phyloP scores from a whole-genome alignment of 2,113 vertebrate species.

The Caretta caretta region DNA sequence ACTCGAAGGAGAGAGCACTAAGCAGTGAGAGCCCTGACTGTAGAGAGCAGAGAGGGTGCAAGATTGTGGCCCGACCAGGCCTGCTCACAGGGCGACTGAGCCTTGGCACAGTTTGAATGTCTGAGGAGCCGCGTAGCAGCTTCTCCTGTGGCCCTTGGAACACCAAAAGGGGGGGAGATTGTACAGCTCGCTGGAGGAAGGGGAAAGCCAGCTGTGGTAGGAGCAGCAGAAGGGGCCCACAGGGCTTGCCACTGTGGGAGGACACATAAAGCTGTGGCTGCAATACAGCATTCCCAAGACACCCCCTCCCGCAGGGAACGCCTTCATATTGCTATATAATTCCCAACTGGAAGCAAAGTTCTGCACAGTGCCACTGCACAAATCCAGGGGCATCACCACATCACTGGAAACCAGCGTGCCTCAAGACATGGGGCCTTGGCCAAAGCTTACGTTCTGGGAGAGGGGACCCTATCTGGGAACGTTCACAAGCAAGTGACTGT shows the following conservation, averaged over 20 bases:
- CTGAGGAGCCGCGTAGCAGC: background rate
- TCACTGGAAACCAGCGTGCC: background rate
- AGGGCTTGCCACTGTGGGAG: background rate
- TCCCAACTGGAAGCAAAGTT: conserved; percentile 37
- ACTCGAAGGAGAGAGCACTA: background rate
- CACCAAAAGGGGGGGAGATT: background rate
- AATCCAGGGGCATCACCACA: conserved; percentile 42
- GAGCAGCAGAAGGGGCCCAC: background rate
- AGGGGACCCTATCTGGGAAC: conserved; percentile 55
- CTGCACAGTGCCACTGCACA: conserved; percentile 41
- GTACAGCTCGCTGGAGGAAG: background rate
- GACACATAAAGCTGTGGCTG: background rate
- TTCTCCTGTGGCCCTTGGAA: background rate
- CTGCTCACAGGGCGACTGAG: no score
- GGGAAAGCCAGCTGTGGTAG: background rate
- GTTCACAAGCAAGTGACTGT: conserved; percentile 35
- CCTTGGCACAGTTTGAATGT: no score
- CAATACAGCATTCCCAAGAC: conserved; percentile 28
- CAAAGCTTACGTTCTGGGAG: conserved; percentile 57
- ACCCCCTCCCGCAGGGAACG: background rate
- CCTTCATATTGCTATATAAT: background rate
- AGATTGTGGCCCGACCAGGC: background rate
- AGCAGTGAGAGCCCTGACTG: rapidly evolving
- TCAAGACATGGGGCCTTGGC: background rate
- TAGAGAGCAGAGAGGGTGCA: background rate